Percentiles rank a stretch among this genome's conserved stretches.
Conservation (phyloP, 2,888 invertebrate genomes). For the Catotricha subobsoleta region DNA sequence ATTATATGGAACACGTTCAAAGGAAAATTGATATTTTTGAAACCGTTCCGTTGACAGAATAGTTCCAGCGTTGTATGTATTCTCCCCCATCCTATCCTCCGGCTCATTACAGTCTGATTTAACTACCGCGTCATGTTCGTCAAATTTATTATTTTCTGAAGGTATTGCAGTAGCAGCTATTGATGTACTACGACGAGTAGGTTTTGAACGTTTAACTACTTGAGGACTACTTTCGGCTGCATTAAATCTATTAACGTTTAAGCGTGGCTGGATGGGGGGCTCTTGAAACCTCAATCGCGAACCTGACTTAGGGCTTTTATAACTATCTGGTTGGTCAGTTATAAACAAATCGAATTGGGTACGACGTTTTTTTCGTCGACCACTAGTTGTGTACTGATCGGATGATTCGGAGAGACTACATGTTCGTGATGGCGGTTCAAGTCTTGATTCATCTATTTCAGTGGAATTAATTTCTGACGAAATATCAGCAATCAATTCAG, state of each 20-base stretch:
- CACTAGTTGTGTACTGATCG: conserved; percentile 2
- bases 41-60: conserved; percentile 27
- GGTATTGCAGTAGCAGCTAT: neutral
- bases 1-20: conserved; percentile 52
- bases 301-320: conserved; percentile 32
- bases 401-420: neutral
- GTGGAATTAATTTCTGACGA: conserved; percentile 20
- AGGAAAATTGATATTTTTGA: conserved; percentile 49
- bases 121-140: too few relatives aligned
- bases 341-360: conserved; percentile 40
- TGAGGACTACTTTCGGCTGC: neutral
- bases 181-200: conserved; percentile 9
- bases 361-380: conserved; percentile 22
- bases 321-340: conserved; percentile 40
- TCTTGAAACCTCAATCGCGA: conserved; percentile 28
- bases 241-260: neutral
- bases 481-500: conserved; percentile 21
- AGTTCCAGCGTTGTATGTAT: conserved; percentile 2
- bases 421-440: neutral
- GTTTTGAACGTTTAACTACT: conserved; percentile 16
- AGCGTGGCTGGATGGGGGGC: conserved; percentile 28
- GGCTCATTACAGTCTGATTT: too few relatives aligned
- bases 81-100: conserved; percentile 31
- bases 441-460: conserved; percentile 12
- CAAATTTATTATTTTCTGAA: conserved; percentile 10